Conservation (phyloP, 2,888 invertebrate species). For the Oscheius sp. region DNA sequence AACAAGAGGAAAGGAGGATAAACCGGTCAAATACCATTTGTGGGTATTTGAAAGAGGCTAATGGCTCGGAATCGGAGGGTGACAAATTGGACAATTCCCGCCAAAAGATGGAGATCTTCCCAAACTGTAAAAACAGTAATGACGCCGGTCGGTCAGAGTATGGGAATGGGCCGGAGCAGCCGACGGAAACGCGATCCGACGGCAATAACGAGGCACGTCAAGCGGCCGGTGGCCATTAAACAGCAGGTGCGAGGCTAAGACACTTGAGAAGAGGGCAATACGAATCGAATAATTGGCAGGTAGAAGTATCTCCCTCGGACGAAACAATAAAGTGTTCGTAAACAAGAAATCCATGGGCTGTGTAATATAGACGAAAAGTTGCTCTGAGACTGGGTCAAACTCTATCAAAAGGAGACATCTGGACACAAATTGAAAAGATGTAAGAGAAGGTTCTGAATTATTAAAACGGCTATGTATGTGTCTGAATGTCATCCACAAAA, state of each 20-base stretch:
- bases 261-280: background rate
- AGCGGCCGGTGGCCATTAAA: constrained; percentile 30
- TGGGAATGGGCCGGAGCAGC: background rate
- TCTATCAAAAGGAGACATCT: background rate
- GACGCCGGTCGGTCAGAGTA: background rate
- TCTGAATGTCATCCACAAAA: constrained; percentile 28
- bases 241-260: constrained; percentile 32
- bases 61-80: constrained; percentile 8
- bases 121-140: background rate
- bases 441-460: constrained; percentile 8
- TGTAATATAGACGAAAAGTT: background rate
- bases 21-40: constrained; percentile 23
- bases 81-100: background rate
- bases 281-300: constrained; percentile 12
- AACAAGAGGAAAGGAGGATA: background rate
- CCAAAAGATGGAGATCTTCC: background rate
- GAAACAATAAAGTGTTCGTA: no score
- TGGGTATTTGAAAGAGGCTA: constrained; percentile 15
- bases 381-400: background rate
- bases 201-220: constrained; percentile 30
- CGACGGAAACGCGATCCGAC: constrained; percentile 30
- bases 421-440: background rate
- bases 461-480: constrained; percentile 4
- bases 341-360: no score
- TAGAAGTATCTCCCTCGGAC: background rate